Percentiles rank a stretch among this genome's conserved stretches.
phyloP scores from a whole-genome alignment of 1,140 invertebrate genomes.

The Geopemphigus sp. region DNA sequence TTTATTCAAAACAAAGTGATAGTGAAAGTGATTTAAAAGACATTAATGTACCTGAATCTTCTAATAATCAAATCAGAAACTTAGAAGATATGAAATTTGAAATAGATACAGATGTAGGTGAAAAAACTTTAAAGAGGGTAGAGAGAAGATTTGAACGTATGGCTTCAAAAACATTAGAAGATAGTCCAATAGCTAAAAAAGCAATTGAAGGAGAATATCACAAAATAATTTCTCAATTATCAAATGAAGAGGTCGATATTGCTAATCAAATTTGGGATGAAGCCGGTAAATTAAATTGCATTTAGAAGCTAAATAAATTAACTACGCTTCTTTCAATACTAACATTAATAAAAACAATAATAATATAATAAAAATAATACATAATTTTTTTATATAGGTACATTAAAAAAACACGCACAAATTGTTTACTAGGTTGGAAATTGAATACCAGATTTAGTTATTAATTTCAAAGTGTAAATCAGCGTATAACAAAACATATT shows the following conservation, averaged over 20 bases:
- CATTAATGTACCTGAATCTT: background rate
- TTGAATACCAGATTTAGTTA: background rate
- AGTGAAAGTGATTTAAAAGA: slow-evolving; percentile 18
- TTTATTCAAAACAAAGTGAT: slow-evolving; percentile 48
- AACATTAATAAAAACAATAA: slow-evolving; percentile 20
- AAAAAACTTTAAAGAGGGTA: slow-evolving; percentile 54
- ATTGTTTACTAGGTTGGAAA: background rate
- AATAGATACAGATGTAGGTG: background rate
- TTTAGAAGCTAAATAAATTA: slow-evolving; percentile 6
- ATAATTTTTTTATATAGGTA: background rate
- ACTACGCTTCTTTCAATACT: slow-evolving; percentile 35
- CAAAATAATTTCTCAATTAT: slow-evolving; percentile 58
- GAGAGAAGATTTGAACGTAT: slow-evolving; percentile 63
- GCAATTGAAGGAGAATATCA: slow-evolving; percentile 58
- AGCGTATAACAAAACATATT: slow-evolving; percentile 29
- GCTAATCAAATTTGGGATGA: slow-evolving; percentile 58
- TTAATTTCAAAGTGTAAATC: slow-evolving; percentile 1
- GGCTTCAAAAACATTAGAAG: slow-evolving; percentile 57
- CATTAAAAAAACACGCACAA: background rate
- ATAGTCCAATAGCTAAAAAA: slow-evolving; percentile 49
- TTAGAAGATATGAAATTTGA: slow-evolving; percentile 36
- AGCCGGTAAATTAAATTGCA: slow-evolving; percentile 54
- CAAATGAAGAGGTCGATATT: slow-evolving; percentile 58
- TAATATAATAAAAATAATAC: background rate
- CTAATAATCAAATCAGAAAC: background rate